Base-by-base conservation (phyloP, 2,888 invertebrate species). In the Archaeoteleia sp. region DNA sequence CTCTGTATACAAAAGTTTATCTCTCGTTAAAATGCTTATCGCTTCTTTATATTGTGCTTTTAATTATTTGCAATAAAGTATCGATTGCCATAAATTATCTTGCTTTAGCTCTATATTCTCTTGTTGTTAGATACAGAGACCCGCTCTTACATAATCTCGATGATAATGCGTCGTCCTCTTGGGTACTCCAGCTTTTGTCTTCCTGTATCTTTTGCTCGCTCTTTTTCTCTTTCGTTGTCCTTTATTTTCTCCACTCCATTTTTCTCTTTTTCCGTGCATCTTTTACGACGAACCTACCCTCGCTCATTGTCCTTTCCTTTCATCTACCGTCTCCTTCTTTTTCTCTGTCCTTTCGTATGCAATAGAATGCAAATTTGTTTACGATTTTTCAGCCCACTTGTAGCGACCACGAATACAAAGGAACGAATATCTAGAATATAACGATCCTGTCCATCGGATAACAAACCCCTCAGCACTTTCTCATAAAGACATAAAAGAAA, bases 321-420 rank as follows among this genome's bases (percentile, higher is more conserved):
- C 42, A 46, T 53, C 39, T 10, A 39, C 23, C 34, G 1, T 53
- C 46, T 37, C 42, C 30, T 14, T 53, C 53, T 42, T 25, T 49
- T 39, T 12, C 37, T 29, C 39, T 32, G 42, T 43, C 30, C 40
- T 34, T 57, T 51, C 45, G 42, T 49, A 57, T 43, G 63, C 57
- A 51, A 65, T 65, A 65, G 63, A 40, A 63, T 63, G 63, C 63
- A 63, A 63, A 63, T 63, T 63, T 63, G 55, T 63, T 48, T 42
- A 48, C 55, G 63, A 55, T 48, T 49, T 49, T 48, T 48, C 49
- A 49, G 46, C 49, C 43, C 49, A 46, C 62, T 48, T 62, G 54
- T 45, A 46, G 48, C 53, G 54, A 23, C 43, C 32, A 23, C 32
- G 34, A 46, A 42, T 30, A 49, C 63, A 55, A 54, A 63, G 42